These are phyloP conservation scores for Crossaster papposus DNA, from an alignment of 53 echinoderm and acorn worm genomes.

Conservation along the genomic window DNA sequence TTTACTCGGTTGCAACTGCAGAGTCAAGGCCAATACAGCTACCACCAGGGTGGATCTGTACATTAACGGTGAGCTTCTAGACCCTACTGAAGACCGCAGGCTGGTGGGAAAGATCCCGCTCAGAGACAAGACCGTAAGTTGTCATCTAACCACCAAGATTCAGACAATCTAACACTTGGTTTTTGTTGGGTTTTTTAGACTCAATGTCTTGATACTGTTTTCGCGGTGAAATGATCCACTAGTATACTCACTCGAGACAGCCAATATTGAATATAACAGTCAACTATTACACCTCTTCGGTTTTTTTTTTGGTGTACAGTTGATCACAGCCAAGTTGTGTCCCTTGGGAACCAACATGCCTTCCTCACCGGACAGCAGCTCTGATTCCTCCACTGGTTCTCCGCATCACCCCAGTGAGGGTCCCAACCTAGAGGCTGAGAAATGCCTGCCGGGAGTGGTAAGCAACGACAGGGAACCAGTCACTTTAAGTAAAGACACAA, in stretches of 20 bases:
- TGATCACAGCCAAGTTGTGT: constrained; percentile 97
- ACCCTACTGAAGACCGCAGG: constrained; percentile 90
- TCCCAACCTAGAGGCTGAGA: constrained; percentile 95
- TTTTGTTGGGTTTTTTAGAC: too few relatives aligned
- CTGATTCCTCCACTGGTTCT: constrained; percentile 95
- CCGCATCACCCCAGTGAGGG: constrained; percentile 96
- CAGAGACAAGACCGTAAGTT: constrained; percentile 95
- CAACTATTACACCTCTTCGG: too few relatives aligned
- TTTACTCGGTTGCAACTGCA: constrained; percentile 46
- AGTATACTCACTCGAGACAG: too few relatives aligned
- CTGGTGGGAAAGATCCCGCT: constrained; percentile 90
- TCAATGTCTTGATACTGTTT: too few relatives aligned
- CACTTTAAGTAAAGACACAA: too few relatives aligned
- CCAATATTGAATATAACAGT: too few relatives aligned
- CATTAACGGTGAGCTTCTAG: constrained; percentile 90
- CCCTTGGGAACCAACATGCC: constrained; percentile 97
- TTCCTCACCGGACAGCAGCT: constrained; percentile 96
- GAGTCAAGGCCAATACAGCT: constrained; percentile 85
- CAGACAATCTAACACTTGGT: background rate
- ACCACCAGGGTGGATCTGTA: constrained; percentile 89
- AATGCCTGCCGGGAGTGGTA: constrained; percentile 98
- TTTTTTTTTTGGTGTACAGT: constrained; percentile 47
- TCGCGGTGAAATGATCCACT: too few relatives aligned
- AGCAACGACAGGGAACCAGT: constrained; percentile 42
- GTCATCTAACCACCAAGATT: background rate